Evolutionary conservation across 2,888 invertebrate genomes (phyloP), one percentile per base, ranked within the genome.

Genomic region (Polydrusus tereticollis): DNA sequence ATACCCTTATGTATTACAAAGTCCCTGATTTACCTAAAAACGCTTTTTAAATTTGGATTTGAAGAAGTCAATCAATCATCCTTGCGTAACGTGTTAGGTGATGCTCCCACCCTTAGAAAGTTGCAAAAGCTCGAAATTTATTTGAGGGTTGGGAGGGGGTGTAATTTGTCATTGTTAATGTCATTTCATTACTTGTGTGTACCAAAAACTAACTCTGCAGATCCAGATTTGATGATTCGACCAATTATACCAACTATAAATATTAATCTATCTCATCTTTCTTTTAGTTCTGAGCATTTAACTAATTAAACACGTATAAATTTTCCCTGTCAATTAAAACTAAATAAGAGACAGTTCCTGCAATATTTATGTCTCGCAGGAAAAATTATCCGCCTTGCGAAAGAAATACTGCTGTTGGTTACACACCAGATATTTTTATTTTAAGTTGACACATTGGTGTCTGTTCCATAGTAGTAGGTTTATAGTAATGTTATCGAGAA

Each of bases 131-230:
- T 38, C 38, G 36, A 64, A 65, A 65, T 70, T 65, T 70, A 65
- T 63, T 70, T 52, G 26, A 45, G 50, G 55, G 65, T 36, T 14
- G 14, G 60, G 26, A 45, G 50, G 55, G 65, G 47, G 21, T 21
- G 60, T 60, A 71, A 71, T 71, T 71, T 71, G 71, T 71, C 71
- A 71, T 71, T 64, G 71, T 66, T 52, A 33, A 59, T 43, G 71
- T 71, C 71, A 71, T 71, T 60, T 66, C 55, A 66, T 69, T 52
- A 58, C 62, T 55, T 69, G 62, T 62, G 38, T 63, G 29, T 69
- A 62, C 55, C 41, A n/a, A n/a, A n/a, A n/a, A 38, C n/a, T 10
- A n/a, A 4, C 12, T 12, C 21, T 20, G 47, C 21, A 21, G 23
- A n/a, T 21, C 21, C 3, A 41, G 2, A 16, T 16, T 16, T 41